Conservation (phyloP, 2,797 vertebrate species). For the Brachymystax lenok region DNA sequence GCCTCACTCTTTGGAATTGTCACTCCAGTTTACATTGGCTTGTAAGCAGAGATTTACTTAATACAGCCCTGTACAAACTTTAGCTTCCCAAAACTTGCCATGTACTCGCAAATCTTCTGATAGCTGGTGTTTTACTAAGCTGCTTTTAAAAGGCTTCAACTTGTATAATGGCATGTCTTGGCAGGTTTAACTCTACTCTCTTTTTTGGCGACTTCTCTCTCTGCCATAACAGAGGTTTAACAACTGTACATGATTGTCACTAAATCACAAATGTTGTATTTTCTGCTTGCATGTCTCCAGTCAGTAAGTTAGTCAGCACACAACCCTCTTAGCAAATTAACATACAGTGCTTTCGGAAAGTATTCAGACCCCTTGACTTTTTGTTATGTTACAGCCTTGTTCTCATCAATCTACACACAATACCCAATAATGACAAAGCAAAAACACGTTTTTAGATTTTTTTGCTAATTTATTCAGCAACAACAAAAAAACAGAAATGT, state of each 20-base stretch:
- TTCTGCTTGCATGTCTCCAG: not conserved
- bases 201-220: not conserved
- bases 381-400: too few relatives aligned
- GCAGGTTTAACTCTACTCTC: conserved; percentile 17
- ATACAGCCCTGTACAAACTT: conserved; percentile 21
- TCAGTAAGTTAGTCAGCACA: not conserved
- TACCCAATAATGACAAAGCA: too few relatives aligned
- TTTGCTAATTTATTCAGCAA: too few relatives aligned
- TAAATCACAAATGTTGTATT: conserved; percentile 1
- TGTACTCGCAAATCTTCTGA: conserved; percentile 37
- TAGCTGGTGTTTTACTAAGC: conserved; percentile 33
- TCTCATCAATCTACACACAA: too few relatives aligned
- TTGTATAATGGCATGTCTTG: conserved; percentile 24
- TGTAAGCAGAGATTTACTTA: conserved; percentile 33
- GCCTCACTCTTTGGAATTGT: not conserved
- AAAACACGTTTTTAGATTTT: too few relatives aligned
- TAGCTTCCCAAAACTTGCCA: conserved; percentile 23
- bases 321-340: conserved; percentile 8
- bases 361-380: too few relatives aligned
- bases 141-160: conserved; percentile 32
- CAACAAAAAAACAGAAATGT: too few relatives aligned
- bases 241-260: conserved; percentile 5
- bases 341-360: not conserved
- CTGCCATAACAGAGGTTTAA: not conserved
- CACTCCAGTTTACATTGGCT: conserved; percentile 18